These are phyloP conservation scores for Rana temporaria DNA, from an alignment of 2,113 vertebrate species.

Conservation along the genomic window DNA sequence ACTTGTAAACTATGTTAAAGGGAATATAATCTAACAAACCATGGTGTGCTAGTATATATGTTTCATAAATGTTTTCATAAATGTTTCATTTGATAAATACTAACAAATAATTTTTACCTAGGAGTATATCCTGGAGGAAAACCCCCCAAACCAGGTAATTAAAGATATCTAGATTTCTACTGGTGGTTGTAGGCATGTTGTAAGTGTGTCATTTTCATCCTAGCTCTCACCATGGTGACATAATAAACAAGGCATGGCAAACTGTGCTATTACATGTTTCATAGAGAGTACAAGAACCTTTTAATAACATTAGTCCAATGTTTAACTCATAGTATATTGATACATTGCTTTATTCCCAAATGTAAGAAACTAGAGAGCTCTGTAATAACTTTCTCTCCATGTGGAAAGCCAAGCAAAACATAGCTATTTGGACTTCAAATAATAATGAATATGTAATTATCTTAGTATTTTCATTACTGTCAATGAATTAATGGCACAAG, in stretches of 20 bases:
- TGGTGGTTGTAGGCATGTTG: neutral
- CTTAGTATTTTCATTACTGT: constrained; percentile 17
- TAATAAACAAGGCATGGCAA: neutral
- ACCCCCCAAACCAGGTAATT: constrained; percentile 52
- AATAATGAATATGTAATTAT: constrained; percentile 36
- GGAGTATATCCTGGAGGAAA: constrained; percentile 51
- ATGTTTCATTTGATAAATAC: neutral
- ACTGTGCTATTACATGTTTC: neutral
- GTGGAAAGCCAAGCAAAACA: constrained; percentile 42
- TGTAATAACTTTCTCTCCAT: constrained; percentile 15
- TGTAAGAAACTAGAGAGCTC: constrained; percentile 12
- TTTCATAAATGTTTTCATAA: no score
- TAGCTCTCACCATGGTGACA: no score
- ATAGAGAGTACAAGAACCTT: neutral
- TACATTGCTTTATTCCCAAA: constrained; percentile 33
- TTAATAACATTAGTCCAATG: constrained; percentile 6
- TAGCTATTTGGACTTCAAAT: constrained; percentile 24
- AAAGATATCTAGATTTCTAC: neutral
- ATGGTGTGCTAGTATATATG: neutral
- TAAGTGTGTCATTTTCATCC: neutral
- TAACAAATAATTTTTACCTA: neutral
- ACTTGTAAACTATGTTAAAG: no score
- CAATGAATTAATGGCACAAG: constrained; percentile 33
- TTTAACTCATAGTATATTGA: constrained; percentile 25
- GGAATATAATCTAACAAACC: no score